Conservation (phyloP, 2,888 invertebrate species). For the Atrina japonica region DNA sequence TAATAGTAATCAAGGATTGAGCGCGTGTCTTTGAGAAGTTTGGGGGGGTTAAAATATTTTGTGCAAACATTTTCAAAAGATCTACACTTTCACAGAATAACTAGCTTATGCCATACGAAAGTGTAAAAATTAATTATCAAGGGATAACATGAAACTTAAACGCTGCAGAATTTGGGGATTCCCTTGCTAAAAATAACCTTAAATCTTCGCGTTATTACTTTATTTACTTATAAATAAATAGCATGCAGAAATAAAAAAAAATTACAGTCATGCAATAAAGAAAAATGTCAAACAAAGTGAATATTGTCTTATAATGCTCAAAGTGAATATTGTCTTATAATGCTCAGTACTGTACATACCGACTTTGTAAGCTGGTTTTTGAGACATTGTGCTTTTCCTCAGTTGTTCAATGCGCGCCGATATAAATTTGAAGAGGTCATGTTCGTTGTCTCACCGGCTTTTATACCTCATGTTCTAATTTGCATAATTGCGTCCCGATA, state of each 20-base stretch:
- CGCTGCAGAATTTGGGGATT: too few species aligned
- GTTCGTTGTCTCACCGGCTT: slow-evolving; percentile 11
- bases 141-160: too few species aligned
- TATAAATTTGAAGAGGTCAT: slow-evolving; percentile 22
- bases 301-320: not conserved
- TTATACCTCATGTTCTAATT: slow-evolving; percentile 33
- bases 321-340: not conserved
- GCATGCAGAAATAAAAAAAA: not conserved
- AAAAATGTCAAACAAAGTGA: too few species aligned
- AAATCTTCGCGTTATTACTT: not conserved
- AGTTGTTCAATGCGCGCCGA: not conserved
- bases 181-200: slow-evolving; percentile 1
- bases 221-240: too few species aligned
- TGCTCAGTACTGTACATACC: slow-evolving; percentile 57
- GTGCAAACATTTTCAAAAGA: too few species aligned
- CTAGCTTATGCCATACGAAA: too few species aligned
- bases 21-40: too few species aligned
- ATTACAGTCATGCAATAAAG: not conserved
- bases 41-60: too few species aligned
- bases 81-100: too few species aligned
- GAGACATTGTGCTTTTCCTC: slow-evolving; percentile 50
- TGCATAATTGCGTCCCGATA: slow-evolving; percentile 29
- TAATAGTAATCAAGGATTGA: too few species aligned
- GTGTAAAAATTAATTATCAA: too few species aligned
- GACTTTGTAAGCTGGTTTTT: slow-evolving; percentile 72